Percentiles rank a stretch among this genome's conserved stretches.
Evolutionary conservation across 2,888 invertebrate species (phyloP).

Genomic region (Dolomedes plantarius): DNA sequence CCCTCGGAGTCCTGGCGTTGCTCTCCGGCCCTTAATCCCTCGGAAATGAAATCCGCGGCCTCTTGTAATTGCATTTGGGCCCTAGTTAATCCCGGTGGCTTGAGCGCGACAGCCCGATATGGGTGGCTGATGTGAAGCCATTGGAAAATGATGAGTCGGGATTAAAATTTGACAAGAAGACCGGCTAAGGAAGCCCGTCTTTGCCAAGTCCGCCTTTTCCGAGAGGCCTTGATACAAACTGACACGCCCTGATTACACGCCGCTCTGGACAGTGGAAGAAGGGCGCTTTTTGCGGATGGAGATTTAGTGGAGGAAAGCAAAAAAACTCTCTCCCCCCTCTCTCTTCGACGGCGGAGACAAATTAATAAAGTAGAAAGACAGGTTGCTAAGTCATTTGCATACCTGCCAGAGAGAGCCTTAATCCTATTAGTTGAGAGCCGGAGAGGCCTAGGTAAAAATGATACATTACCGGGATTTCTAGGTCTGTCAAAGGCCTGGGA

Average conservation of each 20-base stretch:
- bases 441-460: constrained; percentile 71
- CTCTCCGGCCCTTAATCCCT: constrained; percentile 70
- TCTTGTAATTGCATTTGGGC: constrained; percentile 72
- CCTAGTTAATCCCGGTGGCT: constrained; percentile 72
- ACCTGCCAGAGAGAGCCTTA: constrained; percentile 68
- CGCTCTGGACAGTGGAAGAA: constrained; percentile 56
- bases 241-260: constrained; percentile 72
- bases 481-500: constrained; percentile 70
- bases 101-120: constrained; percentile 71
- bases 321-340: constrained; percentile 28
- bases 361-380: constrained; percentile 72
- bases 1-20: constrained; percentile 22
- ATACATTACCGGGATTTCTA: constrained; percentile 72
- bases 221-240: constrained; percentile 70
- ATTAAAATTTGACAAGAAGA: constrained; percentile 73
- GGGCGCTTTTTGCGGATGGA: constrained; percentile 63
- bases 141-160: constrained; percentile 73
- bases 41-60: constrained; percentile 73
- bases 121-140: constrained; percentile 72
- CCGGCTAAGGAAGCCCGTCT: constrained; percentile 71
- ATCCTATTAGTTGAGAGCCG: constrained; percentile 64
- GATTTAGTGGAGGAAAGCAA: constrained; percentile 41
- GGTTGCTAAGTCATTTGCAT: constrained; percentile 73
- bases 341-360: constrained; percentile 67
- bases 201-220: constrained; percentile 67